Base-by-base conservation (phyloP, 2,888 invertebrate species). In the Stenodera caucasica region DNA sequence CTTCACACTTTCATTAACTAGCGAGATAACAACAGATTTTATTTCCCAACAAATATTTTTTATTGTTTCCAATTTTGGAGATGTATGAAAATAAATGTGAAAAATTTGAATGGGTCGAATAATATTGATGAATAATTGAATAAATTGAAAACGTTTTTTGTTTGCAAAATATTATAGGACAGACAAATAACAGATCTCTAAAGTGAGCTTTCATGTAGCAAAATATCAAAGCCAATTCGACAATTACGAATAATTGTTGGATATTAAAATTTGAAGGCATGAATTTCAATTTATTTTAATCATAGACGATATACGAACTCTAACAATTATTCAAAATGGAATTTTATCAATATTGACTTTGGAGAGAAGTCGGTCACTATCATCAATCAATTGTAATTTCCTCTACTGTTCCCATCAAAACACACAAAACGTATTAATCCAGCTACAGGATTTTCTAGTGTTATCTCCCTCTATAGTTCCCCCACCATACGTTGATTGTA, bases 371-470 rank as follows among this genome's bases (percentile, higher is more conserved):
- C 45, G 45, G 21, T 23, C 45, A 23, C 45, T 45, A 45, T 45
- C 45, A 45, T 45, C 45, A 45, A 45, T 45, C 45, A 45, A 45
- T 45, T n/a, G 9, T 45, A 45, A 45, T 45, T 45, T 45, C 45
- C 45, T 45, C 3, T 2, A 23, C 12, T 45, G 32, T 30, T 11
- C 5, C 49, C 49, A 49, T 26, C 49, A 12, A 12, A 49, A 18
- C 49, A 15, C 6, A 21, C 11, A 12, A 15, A 14, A 15, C 18
- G 3, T 30, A 30, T 30, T 30, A 30, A 30, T 6, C 30, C 8
- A 1, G 7, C 30, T 30, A 30, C 8, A 9, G 3, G 30, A 7
- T 30, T 6, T 30, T 30, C 30, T 30, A 9, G 3, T 5, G 9
- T 30, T 6, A 7, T 30, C 30, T 30, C 30, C 30, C 2, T 30